Conservation (phyloP, 2,113 vertebrate genomes). For the Paramisgurnus dabryanus region DNA sequence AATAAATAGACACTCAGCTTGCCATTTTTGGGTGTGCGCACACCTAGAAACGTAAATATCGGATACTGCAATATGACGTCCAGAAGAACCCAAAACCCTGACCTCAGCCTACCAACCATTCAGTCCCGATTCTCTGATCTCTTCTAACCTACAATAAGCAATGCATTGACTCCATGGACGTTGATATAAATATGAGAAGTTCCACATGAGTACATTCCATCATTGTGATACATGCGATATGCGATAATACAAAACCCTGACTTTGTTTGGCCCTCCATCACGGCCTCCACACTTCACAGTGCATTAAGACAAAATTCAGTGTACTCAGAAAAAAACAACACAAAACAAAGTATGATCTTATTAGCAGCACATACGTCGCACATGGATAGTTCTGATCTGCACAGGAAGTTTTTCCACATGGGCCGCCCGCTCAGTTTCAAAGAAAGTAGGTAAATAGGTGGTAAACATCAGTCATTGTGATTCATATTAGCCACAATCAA, state of each 20-base stretch:
- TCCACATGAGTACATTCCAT: constrained; percentile 39
- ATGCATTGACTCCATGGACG: constrained; percentile 14
- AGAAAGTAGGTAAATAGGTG: background rate
- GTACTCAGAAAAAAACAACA: constrained; percentile 71
- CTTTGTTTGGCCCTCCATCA: constrained; percentile 59
- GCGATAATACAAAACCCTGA: constrained; percentile 48
- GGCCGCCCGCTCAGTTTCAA: background rate
- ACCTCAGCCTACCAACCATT: constrained; percentile 40
- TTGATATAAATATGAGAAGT: constrained; percentile 20
- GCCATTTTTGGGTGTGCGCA: constrained; percentile 1
- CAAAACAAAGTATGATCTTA: constrained; percentile 63
- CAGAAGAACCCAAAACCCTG: constrained; percentile 17
- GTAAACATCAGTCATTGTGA: too few relatives aligned
- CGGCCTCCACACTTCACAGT: constrained; percentile 78
- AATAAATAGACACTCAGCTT: constrained; percentile 18
- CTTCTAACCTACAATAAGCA: background rate
- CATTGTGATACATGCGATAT: constrained; percentile 17
- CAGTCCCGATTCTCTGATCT: constrained; percentile 14
- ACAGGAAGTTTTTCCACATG: constrained; percentile 34
- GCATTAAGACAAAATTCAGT: constrained; percentile 83
- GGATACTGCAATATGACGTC: constrained; percentile 30
- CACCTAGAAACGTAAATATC: constrained; percentile 13
- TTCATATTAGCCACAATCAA: constrained; percentile 4
- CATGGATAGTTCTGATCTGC: constrained; percentile 59
- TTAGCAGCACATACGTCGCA: constrained; percentile 71